Percentiles rank a stretch among this genome's conserved stretches.
phyloP scores from a whole-genome alignment of 2,888 invertebrate species.

The Ephialtes manifestator region DNA sequence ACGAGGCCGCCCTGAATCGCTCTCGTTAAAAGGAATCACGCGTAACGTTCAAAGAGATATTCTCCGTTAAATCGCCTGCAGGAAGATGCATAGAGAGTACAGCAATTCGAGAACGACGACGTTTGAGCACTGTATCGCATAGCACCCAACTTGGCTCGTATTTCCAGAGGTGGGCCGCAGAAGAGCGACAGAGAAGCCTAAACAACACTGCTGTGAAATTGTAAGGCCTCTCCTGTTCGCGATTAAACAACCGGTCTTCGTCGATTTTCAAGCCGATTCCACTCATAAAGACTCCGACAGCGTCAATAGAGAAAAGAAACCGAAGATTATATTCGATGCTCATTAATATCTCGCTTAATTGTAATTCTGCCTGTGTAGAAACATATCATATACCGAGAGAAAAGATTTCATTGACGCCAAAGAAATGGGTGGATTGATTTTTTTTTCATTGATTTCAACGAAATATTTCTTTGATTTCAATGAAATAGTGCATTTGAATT shows the following conservation, averaged over 20 bases:
- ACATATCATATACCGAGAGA: no score
- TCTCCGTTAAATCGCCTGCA: background rate
- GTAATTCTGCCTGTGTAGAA: no score
- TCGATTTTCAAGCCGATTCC: conserved; percentile 26
- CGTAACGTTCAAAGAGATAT: conserved; percentile 29
- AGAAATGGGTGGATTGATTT: no score
- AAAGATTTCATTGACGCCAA: no score
- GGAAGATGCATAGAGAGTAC: background rate
- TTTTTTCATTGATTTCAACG: no score
- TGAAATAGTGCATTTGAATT: no score
- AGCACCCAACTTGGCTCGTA: background rate
- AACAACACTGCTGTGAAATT: conserved; percentile 52
- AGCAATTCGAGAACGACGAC: conserved; percentile 10
- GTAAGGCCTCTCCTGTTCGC: conserved; percentile 45
- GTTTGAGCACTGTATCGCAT: conserved; percentile 20
- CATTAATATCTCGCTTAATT: no score
- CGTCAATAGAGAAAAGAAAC: conserved; percentile 19
- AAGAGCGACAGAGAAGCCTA: conserved; percentile 43
- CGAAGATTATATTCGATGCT: background rate
- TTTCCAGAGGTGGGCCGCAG: conserved; percentile 50
- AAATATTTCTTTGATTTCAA: no score
- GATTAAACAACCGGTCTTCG: conserved; percentile 49
- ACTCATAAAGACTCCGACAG: conserved; percentile 24
- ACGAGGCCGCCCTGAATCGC: conserved; percentile 37
- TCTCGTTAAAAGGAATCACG: conserved; percentile 58